Conservation (phyloP, 1,140 invertebrate genomes). For the Drosophila mojavensis region DNA sequence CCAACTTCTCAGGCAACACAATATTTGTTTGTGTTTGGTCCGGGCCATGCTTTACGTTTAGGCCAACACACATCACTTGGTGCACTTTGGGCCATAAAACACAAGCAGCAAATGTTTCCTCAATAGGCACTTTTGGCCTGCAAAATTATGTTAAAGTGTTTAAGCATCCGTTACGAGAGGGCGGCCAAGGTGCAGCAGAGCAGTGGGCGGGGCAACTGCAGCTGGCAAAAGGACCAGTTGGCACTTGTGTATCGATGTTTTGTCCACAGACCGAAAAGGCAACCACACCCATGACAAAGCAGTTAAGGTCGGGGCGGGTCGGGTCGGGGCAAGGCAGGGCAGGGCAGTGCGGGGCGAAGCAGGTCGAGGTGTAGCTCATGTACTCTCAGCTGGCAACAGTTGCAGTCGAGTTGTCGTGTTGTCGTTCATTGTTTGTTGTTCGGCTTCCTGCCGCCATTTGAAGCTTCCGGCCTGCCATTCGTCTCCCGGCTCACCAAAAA, state of each 20-base stretch:
- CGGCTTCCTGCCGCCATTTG: conserved; percentile 68
- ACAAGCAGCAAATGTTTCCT: conserved; percentile 58
- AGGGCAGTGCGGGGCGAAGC: background rate
- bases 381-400: conserved; percentile 36
- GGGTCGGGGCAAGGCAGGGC: background rate
- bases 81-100: conserved; percentile 18
- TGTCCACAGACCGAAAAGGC: conserved; percentile 23
- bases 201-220: background rate
- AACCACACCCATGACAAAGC: conserved; percentile 21
- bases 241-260: conserved; percentile 43
- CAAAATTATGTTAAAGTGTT: conserved; percentile 68
- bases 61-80: conserved; percentile 17
- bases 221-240: conserved; percentile 26
- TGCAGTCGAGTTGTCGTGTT: conserved; percentile 37
- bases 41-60: background rate
- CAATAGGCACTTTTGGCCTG: conserved; percentile 52
- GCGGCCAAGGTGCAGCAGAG: background rate
- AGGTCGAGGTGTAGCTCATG: background rate
- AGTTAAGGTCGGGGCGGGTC: too few relatives aligned
- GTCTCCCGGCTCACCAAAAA: conserved; percentile 1
- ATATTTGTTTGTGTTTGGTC: too few relatives aligned
- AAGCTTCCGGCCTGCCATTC: conserved; percentile 67
- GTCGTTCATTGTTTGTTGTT: conserved; percentile 69
- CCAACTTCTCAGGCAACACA: background rate
- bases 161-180: conserved; percentile 48